Conservation (phyloP, 2,113 vertebrate genomes). For the Narcine bancroftii region DNA sequence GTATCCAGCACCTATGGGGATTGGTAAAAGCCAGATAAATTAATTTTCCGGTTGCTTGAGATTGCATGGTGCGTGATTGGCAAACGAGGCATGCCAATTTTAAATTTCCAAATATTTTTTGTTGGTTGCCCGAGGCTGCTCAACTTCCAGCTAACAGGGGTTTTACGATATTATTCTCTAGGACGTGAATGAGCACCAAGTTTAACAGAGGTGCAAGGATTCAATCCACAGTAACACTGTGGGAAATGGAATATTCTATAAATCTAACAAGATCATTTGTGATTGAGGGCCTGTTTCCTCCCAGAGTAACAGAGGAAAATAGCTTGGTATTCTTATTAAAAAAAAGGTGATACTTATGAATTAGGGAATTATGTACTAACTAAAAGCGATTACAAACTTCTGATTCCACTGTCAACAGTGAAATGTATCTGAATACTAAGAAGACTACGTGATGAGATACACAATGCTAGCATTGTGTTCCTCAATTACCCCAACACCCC, state of each 20-base stretch:
- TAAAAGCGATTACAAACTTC: neutral
- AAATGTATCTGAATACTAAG: neutral
- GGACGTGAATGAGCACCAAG: neutral
- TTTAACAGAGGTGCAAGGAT: neutral
- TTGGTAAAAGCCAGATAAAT: too few species aligned
- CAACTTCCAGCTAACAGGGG: too few species aligned
- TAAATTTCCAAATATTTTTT: too few species aligned
- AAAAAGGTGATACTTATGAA: constrained; percentile 16
- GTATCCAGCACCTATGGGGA: too few species aligned
- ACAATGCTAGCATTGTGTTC: constrained; percentile 16
- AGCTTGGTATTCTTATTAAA: neutral
- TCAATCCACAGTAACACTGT: neutral
- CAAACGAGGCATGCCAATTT: too few species aligned
- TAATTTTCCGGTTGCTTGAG: too few species aligned
- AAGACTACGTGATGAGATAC: neutral
- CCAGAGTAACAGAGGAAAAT: neutral
- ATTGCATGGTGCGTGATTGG: too few species aligned
- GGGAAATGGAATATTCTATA: neutral
- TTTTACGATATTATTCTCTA: neutral
- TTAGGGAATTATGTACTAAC: neutral
- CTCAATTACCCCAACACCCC: constrained; percentile 39
- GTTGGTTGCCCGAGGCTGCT: too few species aligned
- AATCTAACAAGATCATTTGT: neutral
- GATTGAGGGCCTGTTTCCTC: neutral
- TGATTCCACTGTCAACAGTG: constrained; percentile 28